Evolutionary conservation across 1,140 invertebrate genomes (phyloP), one percentile per base, ranked within the genome.

Genomic region (Eriosoma lanigerum): DNA sequence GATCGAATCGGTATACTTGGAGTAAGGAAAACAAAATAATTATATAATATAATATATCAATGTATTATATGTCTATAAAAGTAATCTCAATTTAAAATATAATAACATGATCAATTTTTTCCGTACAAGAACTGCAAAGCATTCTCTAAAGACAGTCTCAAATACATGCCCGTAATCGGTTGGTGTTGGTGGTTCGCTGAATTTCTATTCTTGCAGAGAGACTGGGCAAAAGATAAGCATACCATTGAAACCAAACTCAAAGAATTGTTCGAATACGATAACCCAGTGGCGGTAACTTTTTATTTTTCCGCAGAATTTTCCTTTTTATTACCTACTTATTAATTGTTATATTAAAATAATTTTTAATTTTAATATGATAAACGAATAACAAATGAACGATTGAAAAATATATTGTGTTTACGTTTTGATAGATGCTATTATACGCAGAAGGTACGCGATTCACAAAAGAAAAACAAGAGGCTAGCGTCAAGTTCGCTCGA

Each of bases 111-210:
- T 38, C 32, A 3, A 4, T 38, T 38, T 38, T 38, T 38, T 38
- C 32, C 32, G 8, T 38, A 90, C 82, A 84, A 95, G 94, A 96
- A 96, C 86, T 95, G 94, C 82, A 98, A 98, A 90, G 94, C 96
- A 13, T 97, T 95, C 87, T 94, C 94, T 10, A 98, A 98, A 87
- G 94, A 96, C 86, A 91, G 92, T 9, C 92, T 98, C 83, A 91
- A 93, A 83, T 96, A 94, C 84, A 89, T 98, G 81, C 96, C 96
- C n/a, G 91, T 95, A 9, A 90, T 98, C 82, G 96, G 96, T 68
- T 98, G 96, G 96, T 91, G 92, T 81, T 98, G 95, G 95, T 93
- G 93, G 87, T 95, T 97, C 86, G 93, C 92, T 9, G 96, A 98
- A 86, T 93, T 92, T 87, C 92, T 97, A 81, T 98, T 98, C 87